Evolutionary conservation across 2,797 vertebrate genomes (phyloP), one percentile per base, ranked within the genome.

Genomic region (Gallirallus australis): DNA sequence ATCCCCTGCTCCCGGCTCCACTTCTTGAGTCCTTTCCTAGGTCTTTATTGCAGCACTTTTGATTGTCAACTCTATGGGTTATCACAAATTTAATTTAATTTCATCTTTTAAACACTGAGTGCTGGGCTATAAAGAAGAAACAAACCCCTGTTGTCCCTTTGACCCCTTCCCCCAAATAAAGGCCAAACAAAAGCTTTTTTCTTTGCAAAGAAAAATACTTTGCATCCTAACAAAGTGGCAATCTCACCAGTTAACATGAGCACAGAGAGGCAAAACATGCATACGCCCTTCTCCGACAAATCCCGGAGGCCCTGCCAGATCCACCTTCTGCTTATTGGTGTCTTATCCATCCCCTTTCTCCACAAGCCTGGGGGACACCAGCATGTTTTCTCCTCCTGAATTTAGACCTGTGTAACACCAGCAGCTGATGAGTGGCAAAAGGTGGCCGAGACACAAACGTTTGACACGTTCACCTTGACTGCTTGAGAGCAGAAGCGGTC

Each of bases 21-120:
- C 64, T 80, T 95, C 90, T 96, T 57, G 64, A 97, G 94, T 89
- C 86, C 84, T 82, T 89, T 90, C 88, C 92, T 86, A 91, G 91
- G 60, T 97, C 90, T 86, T 88, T 30, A 95, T 61, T 10, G 39
- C 57, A 54, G 47, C 5, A 1, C 20, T 70, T 91, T 60, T 86
- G 71, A 90, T 56, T 19, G 7, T 61, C 70, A 76, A 27, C 61
- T 89, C 40, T 50, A 24, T 12, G 16, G 68, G 53, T 25, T 71
- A 90, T 73, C 64, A 28, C 20, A 53, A 28, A 39, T 77, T 87
- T 90, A 70, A 81, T 89, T 78, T 86, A 48, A 21, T 47, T 47
- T 89, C 30, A 64, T 93, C 70, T 60, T 82, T 79, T 35, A 69
- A 96, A 82, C 18, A 39, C 27, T 4, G 84, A 86, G 59, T 59